Evolutionary conservation across 1,140 invertebrate species (phyloP).

Genomic region (Drosophila azteca): DNA sequence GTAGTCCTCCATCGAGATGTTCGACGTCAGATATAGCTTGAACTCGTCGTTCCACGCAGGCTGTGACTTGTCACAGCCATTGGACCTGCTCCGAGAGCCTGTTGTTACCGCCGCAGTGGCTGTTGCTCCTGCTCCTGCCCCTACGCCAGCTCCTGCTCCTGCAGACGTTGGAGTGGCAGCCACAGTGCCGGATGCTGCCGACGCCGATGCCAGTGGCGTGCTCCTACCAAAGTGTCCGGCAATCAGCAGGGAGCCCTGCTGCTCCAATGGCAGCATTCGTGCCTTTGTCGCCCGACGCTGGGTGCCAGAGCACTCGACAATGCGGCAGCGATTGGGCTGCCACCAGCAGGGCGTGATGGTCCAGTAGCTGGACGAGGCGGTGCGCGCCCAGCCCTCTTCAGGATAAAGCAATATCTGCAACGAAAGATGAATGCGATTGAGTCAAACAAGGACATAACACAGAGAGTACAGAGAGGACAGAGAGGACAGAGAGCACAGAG

Average conservation of each 20-base stretch:
- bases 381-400: constrained; percentile 93
- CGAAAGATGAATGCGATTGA: constrained; percentile 13
- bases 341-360: constrained; percentile 94
- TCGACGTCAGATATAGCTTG: constrained; percentile 82
- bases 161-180: constrained; percentile 45
- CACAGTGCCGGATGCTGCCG: constrained; percentile 12
- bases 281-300: constrained; percentile 91
- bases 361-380: constrained; percentile 93
- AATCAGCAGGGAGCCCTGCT: constrained; percentile 89
- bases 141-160: background rate
- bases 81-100: constrained; percentile 7
- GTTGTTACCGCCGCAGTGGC: constrained; percentile 15
- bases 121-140: constrained; percentile 4
- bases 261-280: constrained; percentile 90
- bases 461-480: constrained; percentile 3
- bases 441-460: constrained; percentile 1
- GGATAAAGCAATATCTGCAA: constrained; percentile 91
- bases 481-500: constrained; percentile 13
- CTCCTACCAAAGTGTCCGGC: constrained; percentile 90
- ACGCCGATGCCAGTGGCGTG: constrained; percentile 27
- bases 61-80: constrained; percentile 56
- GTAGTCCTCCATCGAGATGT: constrained; percentile 89
- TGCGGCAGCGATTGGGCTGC: constrained; percentile 91
- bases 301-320: constrained; percentile 92
- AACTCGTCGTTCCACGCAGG: constrained; percentile 74